Percentiles rank a stretch among this genome's conserved stretches.
Conservation (phyloP, 1,140 invertebrate genomes). For the Vollenhovia emeryi region DNA sequence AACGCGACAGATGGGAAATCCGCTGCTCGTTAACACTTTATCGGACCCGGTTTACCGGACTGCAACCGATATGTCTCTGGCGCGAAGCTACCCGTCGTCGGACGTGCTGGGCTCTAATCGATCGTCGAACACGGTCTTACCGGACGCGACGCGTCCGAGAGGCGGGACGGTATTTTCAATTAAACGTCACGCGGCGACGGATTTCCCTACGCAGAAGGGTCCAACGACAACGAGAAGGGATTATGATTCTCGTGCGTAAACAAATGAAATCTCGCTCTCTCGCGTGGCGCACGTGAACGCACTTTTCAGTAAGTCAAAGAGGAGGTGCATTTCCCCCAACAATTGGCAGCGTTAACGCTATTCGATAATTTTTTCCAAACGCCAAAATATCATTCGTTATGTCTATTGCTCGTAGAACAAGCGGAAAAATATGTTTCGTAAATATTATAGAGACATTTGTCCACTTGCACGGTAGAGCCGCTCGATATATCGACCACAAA, state of each 20-base stretch:
- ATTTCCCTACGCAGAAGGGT: slow-evolving; percentile 1
- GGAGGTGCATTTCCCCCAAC: background rate
- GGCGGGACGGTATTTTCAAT: slow-evolving; percentile 53
- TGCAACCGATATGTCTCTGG: slow-evolving; percentile 42
- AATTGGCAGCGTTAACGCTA: background rate
- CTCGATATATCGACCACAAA: background rate
- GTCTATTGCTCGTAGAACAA: too few species aligned
- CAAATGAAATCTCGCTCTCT: slow-evolving; percentile 22
- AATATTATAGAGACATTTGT: background rate
- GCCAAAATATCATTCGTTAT: too few species aligned
- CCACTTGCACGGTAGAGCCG: background rate
- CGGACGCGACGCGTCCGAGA: slow-evolving; percentile 36
- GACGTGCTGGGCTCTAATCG: slow-evolving; percentile 52
- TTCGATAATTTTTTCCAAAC: too few species aligned
- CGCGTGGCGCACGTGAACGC: background rate
- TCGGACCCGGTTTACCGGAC: slow-evolving; percentile 31
- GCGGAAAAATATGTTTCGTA: background rate
- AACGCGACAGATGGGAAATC: slow-evolving; percentile 48
- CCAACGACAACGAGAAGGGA: background rate
- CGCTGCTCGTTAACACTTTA: slow-evolving; percentile 62
- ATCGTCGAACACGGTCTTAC: slow-evolving; percentile 49
- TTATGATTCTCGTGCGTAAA: slow-evolving; percentile 33
- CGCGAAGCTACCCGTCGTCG: slow-evolving; percentile 38
- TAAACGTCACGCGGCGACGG: slow-evolving; percentile 43
- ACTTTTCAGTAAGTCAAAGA: background rate